Evolutionary conservation across 2,888 invertebrate genomes (phyloP), one percentile per base, ranked within the genome.

Genomic region (Philopedon plagiatum): DNA sequence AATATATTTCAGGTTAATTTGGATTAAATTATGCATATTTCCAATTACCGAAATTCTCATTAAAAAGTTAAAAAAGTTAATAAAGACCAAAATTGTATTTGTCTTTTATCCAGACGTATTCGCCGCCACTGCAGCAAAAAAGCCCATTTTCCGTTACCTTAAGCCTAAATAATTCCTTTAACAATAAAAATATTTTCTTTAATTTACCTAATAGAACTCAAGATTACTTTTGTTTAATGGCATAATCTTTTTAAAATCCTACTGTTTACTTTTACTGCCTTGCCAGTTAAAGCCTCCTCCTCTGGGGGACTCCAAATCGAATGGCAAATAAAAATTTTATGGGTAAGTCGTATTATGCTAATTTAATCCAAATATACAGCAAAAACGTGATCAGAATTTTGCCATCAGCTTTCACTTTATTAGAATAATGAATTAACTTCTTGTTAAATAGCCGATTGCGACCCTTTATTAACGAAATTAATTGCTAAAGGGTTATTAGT

Each of bases 391-490:
- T 71, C 46, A 46, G 71, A 71, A 71, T 71, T 41, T 23, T 51
- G 49, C 61, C 44, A 5, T 26, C 18, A 51, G 71, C 56, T 58
- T 66, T 56, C 39, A 23, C 60, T 46, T 71, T 61, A 61, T 71
- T 71, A 62, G 56, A 71, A 71, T 65, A 71, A 71, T 71, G 65
- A 71, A 71, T 66, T 66, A 66, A 71, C 71, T 66, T 61, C 62
- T 66, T 71, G 66, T 66, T 66, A 56, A 62, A 39, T 32, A 46
- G 65, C 62, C 61, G 66, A 66, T 66, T 71, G 66, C 41, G 5
- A 21, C 21, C 21, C 11, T 46, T 46, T 44, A 46, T 44, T 11
- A 44, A 44, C 19, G 44, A 41, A 46, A 11, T 46, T 46, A 46
- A 46, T 23, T 46, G 21, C 46, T 9, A 2, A 9, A 21, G 46